phyloP scores from a whole-genome alignment of 2,797 vertebrate species.

The Acanthiza pusilla region DNA sequence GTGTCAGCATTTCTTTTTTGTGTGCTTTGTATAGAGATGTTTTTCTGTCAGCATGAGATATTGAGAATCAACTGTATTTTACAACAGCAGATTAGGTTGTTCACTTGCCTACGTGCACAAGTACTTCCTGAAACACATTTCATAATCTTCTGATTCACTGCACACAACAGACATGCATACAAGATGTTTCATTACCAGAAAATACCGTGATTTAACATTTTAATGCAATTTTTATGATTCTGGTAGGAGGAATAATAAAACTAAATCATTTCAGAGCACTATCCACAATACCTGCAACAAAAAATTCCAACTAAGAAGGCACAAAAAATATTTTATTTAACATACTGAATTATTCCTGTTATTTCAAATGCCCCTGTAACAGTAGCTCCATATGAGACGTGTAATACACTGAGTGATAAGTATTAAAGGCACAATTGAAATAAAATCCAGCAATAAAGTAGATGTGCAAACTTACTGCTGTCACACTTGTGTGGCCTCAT shows the following conservation, averaged over 20 bases:
- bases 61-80: neutral
- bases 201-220: neutral
- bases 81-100: neutral
- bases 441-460: neutral
- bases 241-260: neutral
- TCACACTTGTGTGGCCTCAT: neutral
- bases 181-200: neutral
- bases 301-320: neutral
- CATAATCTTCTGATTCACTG: neutral
- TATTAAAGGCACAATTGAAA: neutral
- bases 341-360: neutral
- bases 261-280: neutral
- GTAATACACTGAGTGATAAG: neutral
- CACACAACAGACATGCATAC: neutral
- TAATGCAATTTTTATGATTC: neutral
- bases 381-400: neutral
- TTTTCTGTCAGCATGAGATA: neutral
- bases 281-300: neutral
- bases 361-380: neutral
- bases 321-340: neutral
- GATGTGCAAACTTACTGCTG: neutral
- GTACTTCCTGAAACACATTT: neutral
- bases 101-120: neutral
- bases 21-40: neutral
- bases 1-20: neutral